Conservation (phyloP, 2,797 vertebrate genomes). For the Huso huso region DNA sequence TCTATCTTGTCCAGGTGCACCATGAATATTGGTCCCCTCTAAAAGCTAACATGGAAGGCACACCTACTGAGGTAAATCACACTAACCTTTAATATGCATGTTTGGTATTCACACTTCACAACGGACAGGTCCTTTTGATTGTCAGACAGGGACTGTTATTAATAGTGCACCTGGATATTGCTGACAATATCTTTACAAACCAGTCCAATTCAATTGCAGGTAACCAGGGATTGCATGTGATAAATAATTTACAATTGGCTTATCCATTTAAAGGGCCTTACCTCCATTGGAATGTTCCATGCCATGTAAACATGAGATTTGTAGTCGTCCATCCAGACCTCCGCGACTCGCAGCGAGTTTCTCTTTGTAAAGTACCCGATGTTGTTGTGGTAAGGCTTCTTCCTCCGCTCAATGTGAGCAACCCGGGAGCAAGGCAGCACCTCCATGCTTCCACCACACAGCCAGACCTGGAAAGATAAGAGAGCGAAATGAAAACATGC, state of each 20-base stretch:
- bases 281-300: constrained; percentile 94
- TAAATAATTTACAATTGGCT: background rate
- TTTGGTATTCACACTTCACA: too few species aligned
- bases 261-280: constrained; percentile 32
- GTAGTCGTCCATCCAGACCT: constrained; percentile 96
- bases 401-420: constrained; percentile 86
- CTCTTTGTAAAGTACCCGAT: constrained; percentile 87
- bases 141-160: too few species aligned
- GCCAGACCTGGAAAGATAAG: constrained; percentile 73
- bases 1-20: too few species aligned
- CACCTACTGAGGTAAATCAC: too few species aligned
- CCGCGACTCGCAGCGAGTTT: constrained; percentile 86
- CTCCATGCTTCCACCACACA: constrained; percentile 96
- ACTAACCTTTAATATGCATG: too few species aligned
- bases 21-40: too few species aligned
- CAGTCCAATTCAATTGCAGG: too few species aligned
- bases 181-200: too few species aligned
- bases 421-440: constrained; percentile 92
- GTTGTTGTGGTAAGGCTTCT: constrained; percentile 94
- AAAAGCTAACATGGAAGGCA: too few species aligned
- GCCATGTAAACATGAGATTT: constrained; percentile 92
- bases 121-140: too few species aligned
- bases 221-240: background rate
- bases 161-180: too few species aligned
- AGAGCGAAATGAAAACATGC: background rate